phyloP scores from a whole-genome alignment of 2,113 vertebrate species.

The Noturus placidus region DNA sequence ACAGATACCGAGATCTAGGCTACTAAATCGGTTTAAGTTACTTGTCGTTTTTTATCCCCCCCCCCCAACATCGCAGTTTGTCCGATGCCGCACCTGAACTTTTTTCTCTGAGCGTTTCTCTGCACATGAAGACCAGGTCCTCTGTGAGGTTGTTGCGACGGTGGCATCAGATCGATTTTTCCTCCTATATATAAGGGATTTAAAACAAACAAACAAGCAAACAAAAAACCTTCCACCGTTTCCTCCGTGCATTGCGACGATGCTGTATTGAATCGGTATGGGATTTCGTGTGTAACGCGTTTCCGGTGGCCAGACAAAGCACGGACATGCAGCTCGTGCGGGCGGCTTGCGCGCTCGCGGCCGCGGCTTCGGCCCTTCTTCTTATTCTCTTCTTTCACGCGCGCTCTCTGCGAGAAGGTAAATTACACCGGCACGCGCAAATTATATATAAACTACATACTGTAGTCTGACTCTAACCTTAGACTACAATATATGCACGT shows the following conservation, averaged over 20 bases:
- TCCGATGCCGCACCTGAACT: constrained; percentile 15
- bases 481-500: not conserved
- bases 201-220: too few species aligned
- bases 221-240: not conserved
- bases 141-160: not conserved
- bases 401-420: constrained; percentile 50
- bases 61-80: not conserved
- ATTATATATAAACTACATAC: not conserved
- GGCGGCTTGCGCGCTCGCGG: constrained; percentile 49
- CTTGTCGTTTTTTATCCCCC: not conserved
- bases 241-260: not conserved
- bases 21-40: not conserved
- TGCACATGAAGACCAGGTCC: not conserved
- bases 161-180: not conserved
- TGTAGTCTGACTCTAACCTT: not conserved
- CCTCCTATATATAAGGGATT: not conserved
- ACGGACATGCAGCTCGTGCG: constrained; percentile 49
- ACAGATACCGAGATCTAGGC: not conserved
- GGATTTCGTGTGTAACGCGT: constrained; percentile 28
- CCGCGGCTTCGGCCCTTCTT: constrained; percentile 41
- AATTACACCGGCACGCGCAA: constrained; percentile 3
- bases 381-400: constrained; percentile 44
- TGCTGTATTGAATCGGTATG: constrained; percentile 28
- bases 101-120: constrained; percentile 4
- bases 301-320: constrained; percentile 1